phyloP scores from a whole-genome alignment of 1,140 invertebrate species.

The Myzus persicae region DNA sequence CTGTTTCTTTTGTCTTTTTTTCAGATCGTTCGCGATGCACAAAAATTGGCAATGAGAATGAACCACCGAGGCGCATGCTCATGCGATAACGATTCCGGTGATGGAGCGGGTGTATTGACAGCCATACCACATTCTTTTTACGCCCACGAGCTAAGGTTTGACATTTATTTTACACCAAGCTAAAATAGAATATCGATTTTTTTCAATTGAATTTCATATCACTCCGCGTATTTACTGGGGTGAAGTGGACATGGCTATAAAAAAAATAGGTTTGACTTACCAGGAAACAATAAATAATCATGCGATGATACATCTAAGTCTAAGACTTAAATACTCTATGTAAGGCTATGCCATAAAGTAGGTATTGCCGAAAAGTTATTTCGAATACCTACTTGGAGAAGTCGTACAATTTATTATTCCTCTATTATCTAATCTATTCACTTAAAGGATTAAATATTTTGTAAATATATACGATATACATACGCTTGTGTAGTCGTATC shows the following conservation, averaged over 20 bases:
- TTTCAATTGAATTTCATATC: not conserved
- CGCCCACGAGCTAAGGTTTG: slow-evolving; percentile 77
- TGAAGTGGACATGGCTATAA: not conserved
- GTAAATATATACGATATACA: not conserved
- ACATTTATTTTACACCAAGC: slow-evolving; percentile 61
- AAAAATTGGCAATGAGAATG: slow-evolving; percentile 93
- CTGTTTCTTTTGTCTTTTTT: slow-evolving; percentile 63
- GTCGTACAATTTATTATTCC: not conserved
- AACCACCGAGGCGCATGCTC: slow-evolving; percentile 98
- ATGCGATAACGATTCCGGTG: slow-evolving; percentile 98
- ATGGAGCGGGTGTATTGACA: slow-evolving; percentile 95
- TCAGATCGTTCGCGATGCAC: slow-evolving; percentile 93
- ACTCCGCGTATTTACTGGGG: not conserved
- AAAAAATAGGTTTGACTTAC: not conserved
- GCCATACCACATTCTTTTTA: slow-evolving; percentile 97
- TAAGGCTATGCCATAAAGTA: not conserved
- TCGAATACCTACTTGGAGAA: not conserved
- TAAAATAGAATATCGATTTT: not conserved
- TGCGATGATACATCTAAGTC: not conserved
- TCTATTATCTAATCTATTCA: not conserved
- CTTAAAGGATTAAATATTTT: not conserved
- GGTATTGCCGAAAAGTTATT: not conserved
- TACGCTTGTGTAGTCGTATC: too few relatives aligned
- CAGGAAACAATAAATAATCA: not conserved
- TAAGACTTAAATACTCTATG: not conserved